phyloP scores from a whole-genome alignment of 2,113 vertebrate species.

The Zosterops japonicus region DNA sequence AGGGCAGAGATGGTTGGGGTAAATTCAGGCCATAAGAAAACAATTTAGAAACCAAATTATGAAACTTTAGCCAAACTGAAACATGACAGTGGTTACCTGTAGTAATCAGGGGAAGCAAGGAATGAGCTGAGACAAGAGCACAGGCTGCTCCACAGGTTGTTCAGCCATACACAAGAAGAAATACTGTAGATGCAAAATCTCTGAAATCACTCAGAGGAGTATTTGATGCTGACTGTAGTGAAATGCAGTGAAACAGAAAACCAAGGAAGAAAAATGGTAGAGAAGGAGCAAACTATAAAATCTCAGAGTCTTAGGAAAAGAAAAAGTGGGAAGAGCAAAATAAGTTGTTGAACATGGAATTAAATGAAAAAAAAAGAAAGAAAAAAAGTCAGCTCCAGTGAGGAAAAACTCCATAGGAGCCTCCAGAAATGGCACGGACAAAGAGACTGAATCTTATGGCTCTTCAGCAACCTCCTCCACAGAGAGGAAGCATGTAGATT shows the following conservation, averaged over 20 bases:
- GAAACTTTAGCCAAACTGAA: background rate
- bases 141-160: background rate
- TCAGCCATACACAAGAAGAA: background rate
- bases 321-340: background rate
- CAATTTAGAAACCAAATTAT: background rate
- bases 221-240: background rate
- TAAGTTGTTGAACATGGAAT: background rate
- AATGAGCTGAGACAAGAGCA: background rate
- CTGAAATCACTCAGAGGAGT: background rate
- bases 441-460: background rate
- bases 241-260: background rate
- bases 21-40: background rate
- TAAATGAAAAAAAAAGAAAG: background rate
- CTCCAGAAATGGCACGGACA: background rate
- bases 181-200: background rate
- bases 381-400: background rate
- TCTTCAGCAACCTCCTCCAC: background rate
- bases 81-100: background rate
- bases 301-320: background rate
- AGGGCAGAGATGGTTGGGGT: background rate
- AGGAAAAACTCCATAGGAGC: background rate
- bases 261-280: background rate
- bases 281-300: background rate
- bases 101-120: background rate
- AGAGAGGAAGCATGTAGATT: background rate